Evolutionary conservation across 2,888 invertebrate species (phyloP).

Genomic region (Myopa tessellatipennis): DNA sequence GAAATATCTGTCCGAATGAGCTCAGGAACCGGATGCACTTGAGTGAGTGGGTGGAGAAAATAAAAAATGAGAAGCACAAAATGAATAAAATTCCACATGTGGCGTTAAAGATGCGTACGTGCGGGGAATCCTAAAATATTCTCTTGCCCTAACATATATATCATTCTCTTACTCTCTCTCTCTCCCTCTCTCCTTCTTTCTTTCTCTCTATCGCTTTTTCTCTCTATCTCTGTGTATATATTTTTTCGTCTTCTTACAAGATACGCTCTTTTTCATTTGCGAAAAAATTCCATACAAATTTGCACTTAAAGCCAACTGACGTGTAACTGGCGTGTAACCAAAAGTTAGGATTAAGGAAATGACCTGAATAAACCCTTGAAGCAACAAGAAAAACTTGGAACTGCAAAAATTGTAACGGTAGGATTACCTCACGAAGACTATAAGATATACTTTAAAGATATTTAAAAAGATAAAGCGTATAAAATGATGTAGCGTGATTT

Average conservation of each 20-base stretch:
- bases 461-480: too few species aligned
- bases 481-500: too few species aligned
- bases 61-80: constrained; percentile 46
- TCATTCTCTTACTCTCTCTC: not conserved
- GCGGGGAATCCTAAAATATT: constrained; percentile 62
- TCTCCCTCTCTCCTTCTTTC: not conserved
- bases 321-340: not conserved
- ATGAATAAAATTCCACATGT: constrained; percentile 65
- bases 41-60: not conserved
- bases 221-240: not conserved
- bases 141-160: not conserved
- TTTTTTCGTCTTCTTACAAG: not conserved
- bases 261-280: not conserved
- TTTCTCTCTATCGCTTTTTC: not conserved
- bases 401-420: too few species aligned
- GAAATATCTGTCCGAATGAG: not conserved
- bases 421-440: too few species aligned
- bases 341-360: too few species aligned
- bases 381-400: too few species aligned
- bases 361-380: too few species aligned
- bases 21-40: not conserved
- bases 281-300: not conserved
- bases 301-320: constrained; percentile 1
- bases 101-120: constrained; percentile 67
- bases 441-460: too few species aligned